Conservation (phyloP, 2,888 invertebrate genomes). For the Anoncus sp. region DNA sequence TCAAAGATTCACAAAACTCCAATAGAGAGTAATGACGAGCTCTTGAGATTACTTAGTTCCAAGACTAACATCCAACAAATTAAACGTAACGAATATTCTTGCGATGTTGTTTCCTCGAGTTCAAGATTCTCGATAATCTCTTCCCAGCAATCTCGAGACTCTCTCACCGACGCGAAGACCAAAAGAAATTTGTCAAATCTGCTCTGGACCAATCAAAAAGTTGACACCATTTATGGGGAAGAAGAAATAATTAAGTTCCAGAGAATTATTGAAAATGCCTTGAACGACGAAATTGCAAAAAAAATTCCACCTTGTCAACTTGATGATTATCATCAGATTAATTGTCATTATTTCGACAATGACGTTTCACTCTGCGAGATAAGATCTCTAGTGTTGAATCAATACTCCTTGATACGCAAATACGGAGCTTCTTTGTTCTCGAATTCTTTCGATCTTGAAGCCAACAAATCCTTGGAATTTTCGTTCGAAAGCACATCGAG, state of each 20-base stretch:
- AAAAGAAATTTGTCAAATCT: neutral
- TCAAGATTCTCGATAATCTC: neutral
- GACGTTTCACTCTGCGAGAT: slow-evolving; percentile 20
- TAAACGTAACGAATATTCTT: slow-evolving; percentile 18
- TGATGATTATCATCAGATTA: neutral
- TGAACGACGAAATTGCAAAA: slow-evolving; percentile 30
- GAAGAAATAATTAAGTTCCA: slow-evolving; percentile 45
- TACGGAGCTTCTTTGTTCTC: neutral
- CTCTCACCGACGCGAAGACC: neutral
- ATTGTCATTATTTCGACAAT: neutral
- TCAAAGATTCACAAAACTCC: neutral
- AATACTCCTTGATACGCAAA: slow-evolving; percentile 34
- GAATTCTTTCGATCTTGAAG: neutral
- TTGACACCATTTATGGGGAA: slow-evolving; percentile 24
- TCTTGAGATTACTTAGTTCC: neutral
- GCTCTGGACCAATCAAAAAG: neutral
- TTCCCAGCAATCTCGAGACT: neutral
- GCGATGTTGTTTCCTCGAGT: slow-evolving; percentile 1
- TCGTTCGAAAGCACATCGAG: neutral
- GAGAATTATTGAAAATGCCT: slow-evolving; percentile 35
- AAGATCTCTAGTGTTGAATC: slow-evolving; percentile 32
- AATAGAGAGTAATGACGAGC: neutral
- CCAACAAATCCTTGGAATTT: neutral
- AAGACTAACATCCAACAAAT: neutral
- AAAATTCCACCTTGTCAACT: neutral